Base-by-base conservation (phyloP, 2,888 invertebrate species). In the Lysandra bellargus region DNA sequence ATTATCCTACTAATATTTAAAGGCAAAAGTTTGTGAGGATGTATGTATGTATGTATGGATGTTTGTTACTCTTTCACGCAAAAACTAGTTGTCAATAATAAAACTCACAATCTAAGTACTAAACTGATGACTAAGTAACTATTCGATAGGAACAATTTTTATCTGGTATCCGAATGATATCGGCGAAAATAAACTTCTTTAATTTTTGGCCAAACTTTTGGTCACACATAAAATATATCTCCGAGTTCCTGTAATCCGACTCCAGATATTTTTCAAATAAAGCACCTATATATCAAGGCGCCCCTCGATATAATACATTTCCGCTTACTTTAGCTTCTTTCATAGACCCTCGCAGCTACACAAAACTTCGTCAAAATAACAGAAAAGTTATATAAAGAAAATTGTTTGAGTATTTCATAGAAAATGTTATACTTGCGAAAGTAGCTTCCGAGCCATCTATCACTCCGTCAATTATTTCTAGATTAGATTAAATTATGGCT, bases 251-350 rank as follows among this genome's bases (percentile, higher is more conserved):
- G 74, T 75, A 33, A 75, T 75, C 79, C 86, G 87, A 89, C 86
- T 85, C 85, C 86, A 85, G 84, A 86, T 92, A 91, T 91, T 90
- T 92, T 89, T 90, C 87, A 83, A 85, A 85, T 87, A 89, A 88
- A 88, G 86, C 86, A 86, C 84, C 90, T 84, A 93, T 92, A 91
- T 92, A 93, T 93, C 92, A 92, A 89, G 85, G 84, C 86, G 85
- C 87, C 90, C 91, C 89, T 88, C 88, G 87, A 90, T 89, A 90
- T 88, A 88, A 86, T 86, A 84, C 84, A 86, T 90, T 89, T 88
- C 88, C 86, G 88, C 87, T 88, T 88, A 88, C 86, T 89, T 85
- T 86, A 86, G 40, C 40, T 44, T 49, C 78, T 78, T 9, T 79
- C 57, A 30, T 57, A 69, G 69, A 33, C 69, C 69, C 69, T 69